phyloP scores from a whole-genome alignment of 2,113 vertebrate genomes.

The Tauraco erythrolophus region DNA sequence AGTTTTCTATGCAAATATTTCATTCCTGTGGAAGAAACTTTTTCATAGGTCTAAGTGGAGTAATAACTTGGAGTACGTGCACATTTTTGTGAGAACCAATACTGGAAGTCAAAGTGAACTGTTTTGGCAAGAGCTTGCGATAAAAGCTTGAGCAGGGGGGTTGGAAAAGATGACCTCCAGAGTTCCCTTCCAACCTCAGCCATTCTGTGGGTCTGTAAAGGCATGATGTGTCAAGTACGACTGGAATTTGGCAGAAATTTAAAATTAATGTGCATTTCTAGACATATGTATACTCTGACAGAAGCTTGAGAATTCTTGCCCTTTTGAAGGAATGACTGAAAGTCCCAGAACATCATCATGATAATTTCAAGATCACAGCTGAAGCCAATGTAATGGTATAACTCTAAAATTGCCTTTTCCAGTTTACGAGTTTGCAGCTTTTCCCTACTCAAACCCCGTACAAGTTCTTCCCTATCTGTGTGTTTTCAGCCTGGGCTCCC shows the following conservation, averaged over 20 bases:
- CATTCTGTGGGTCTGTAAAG: not conserved
- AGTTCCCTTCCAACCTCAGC: not conserved
- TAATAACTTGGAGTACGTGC: not conserved
- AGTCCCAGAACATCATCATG: not conserved
- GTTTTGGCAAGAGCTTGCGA: not conserved
- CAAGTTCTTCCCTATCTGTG: accelerated
- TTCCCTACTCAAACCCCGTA: not conserved
- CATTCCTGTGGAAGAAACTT: not conserved
- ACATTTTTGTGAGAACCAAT: not conserved
- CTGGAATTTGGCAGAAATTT: not conserved
- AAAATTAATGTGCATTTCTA: not conserved
- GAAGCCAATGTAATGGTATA: accelerated
- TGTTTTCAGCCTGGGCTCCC: not conserved
- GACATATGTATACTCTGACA: not conserved
- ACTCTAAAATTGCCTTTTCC: not conserved
- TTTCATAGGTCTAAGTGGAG: not conserved
- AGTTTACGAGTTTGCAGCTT: not conserved
- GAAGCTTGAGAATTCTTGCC: not conserved
- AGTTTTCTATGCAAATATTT: not conserved
- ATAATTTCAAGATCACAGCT: not conserved
- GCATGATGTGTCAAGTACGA: not conserved
- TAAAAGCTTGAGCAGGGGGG: not conserved
- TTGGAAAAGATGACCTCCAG: not conserved
- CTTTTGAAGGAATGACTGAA: not conserved
- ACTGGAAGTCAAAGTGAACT: not conserved